These are phyloP conservation scores for Eulemur mongoz DNA, from an alignment of 2,797 vertebrate genomes.

Conservation along the genomic window DNA sequence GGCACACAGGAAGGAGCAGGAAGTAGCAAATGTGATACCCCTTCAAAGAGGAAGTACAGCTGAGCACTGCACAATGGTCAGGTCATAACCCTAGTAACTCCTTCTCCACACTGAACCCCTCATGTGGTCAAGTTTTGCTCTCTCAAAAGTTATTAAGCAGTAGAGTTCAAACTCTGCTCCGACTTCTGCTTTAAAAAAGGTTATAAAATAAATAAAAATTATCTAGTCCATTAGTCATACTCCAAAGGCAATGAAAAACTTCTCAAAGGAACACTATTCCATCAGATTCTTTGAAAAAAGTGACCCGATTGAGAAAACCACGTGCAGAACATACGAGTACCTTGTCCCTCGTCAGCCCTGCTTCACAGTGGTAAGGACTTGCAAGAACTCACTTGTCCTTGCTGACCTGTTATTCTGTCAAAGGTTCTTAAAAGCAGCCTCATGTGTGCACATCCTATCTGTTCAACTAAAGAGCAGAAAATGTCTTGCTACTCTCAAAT, in stretches of 20 bases:
- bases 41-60: neutral
- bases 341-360: neutral
- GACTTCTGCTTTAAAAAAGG: neutral
- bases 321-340: fast-evolving
- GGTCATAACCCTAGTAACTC: neutral
- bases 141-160: neutral
- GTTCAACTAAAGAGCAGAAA: neutral
- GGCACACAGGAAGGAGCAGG: neutral
- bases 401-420: neutral
- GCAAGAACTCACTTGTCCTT: neutral
- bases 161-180: neutral
- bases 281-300: neutral
- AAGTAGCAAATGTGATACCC: neutral
- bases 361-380: neutral
- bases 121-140: neutral
- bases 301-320: neutral
- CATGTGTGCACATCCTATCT: neutral
- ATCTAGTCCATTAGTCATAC: neutral
- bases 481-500: neutral
- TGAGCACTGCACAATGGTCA: neutral
- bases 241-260: neutral
- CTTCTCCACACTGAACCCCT: neutral
- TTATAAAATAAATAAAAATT: neutral
- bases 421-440: neutral
- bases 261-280: neutral